These are phyloP conservation scores for Scolanthus callimorphus DNA, from an alignment of 92 coral and sea anemone genomes.

Conservation along the genomic window DNA sequence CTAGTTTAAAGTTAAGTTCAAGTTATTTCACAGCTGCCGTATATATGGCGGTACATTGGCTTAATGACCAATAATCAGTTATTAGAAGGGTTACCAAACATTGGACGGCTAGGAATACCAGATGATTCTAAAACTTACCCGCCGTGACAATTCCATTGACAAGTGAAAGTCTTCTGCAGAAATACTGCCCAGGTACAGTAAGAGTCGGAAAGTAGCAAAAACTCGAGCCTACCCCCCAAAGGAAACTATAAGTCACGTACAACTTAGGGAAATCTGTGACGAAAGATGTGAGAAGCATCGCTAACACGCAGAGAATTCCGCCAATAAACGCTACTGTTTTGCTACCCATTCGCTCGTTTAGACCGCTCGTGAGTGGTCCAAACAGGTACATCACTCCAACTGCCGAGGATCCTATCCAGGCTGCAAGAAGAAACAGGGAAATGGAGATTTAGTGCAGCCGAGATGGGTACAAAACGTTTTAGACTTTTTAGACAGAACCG, in stretches of 20 bases:
- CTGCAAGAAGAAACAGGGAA: conserved; percentile 21
- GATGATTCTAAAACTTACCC: conserved; percentile 53
- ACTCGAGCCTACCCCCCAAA: conserved; percentile 94
- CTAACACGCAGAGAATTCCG: conserved; percentile 76
- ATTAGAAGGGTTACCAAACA: too few relatives aligned
- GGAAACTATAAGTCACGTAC: conserved; percentile 80
- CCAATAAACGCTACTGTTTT: conserved; percentile 70
- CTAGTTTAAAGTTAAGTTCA: too few relatives aligned
- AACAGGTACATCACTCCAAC: conserved; percentile 87
- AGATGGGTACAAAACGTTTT: too few relatives aligned
- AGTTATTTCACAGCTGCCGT: too few relatives aligned
- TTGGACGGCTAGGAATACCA: too few relatives aligned
- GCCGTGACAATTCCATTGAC: conserved; percentile 75
- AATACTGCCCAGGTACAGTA: conserved; percentile 80
- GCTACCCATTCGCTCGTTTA: conserved; percentile 80
- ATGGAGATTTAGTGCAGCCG: too few relatives aligned
- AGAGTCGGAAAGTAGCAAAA: conserved; percentile 93
- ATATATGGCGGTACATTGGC: too few relatives aligned
- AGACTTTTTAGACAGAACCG: too few relatives aligned
- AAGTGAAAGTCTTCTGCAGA: conserved; percentile 59
- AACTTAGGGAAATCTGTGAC: conserved; percentile 69
- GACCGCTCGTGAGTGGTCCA: conserved; percentile 88
- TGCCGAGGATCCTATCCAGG: conserved; percentile 92
- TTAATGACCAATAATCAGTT: too few relatives aligned
- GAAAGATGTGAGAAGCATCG: conserved; percentile 86